phyloP scores from a whole-genome alignment of 2,113 vertebrate genomes.

The Alces alces region DNA sequence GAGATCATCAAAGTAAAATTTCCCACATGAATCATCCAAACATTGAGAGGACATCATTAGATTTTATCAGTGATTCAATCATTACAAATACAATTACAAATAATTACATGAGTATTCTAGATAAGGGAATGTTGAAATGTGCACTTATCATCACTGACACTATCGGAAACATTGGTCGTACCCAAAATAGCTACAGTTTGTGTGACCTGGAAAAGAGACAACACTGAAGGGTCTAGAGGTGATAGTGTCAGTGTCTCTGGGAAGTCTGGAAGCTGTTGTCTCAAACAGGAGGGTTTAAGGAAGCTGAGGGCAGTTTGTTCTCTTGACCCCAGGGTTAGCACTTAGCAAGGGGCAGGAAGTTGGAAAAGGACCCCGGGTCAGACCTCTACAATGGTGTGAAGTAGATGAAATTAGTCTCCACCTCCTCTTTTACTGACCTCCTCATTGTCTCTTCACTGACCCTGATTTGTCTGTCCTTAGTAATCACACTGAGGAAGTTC shows the following conservation, averaged over 20 bases:
- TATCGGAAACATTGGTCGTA: background rate
- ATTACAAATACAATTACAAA: too few species aligned
- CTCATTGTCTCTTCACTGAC: background rate
- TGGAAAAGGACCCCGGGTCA: background rate
- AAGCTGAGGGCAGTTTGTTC: background rate
- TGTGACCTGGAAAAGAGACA: background rate
- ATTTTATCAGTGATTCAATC: slow-evolving; percentile 27
- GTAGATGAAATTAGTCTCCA: background rate
- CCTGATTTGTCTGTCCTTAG: background rate
- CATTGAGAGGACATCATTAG: background rate
- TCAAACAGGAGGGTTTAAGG: background rate
- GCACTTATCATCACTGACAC: background rate
- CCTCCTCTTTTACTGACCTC: background rate
- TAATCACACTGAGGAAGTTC: background rate
- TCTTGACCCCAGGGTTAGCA: background rate
- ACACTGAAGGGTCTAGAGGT: background rate
- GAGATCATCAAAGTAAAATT: background rate
- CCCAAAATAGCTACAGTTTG: slow-evolving; percentile 10
- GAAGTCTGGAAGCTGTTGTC: slow-evolving; percentile 1
- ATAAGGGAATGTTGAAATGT: slow-evolving; percentile 2
- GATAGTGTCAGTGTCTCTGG: background rate
- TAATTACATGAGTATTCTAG: slow-evolving; percentile 7
- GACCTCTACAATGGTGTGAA: background rate
- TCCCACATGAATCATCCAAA: background rate
- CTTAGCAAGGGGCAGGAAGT: background rate